Base-by-base conservation (phyloP, 1,140 invertebrate species). In the Teleopsis dalmanni region DNA sequence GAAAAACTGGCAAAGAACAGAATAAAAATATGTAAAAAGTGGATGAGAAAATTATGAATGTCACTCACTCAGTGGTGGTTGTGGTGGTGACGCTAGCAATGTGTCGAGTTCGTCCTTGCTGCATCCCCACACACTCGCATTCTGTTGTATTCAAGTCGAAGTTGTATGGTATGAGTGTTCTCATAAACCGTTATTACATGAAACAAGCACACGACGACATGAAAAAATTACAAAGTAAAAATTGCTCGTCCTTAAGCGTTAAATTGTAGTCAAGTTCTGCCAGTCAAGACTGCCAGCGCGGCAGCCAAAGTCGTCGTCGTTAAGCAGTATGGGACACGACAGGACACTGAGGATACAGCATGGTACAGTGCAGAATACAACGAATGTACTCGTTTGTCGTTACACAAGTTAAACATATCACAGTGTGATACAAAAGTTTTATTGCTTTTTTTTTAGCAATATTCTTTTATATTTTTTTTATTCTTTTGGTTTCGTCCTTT, bases 311-410 rank as follows among this genome's bases (percentile, higher is more conserved):
- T n/a, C n/a, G n/a, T n/a, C n/a, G n/a, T n/a, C n/a, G n/a, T n/a
- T n/a, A n/a, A n/a, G n/a, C n/a, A n/a, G n/a, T n/a, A n/a, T n/a
- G n/a, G n/a, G n/a, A n/a, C n/a, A n/a, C n/a, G n/a, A n/a, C n/a
- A n/a, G n/a, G n/a, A n/a, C n/a, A n/a, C n/a, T n/a, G n/a, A n/a
- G n/a, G n/a, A n/a, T n/a, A n/a, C n/a, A n/a, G n/a, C n/a, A n/a
- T n/a, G n/a, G n/a, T n/a, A n/a, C n/a, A n/a, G n/a, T n/a, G n/a
- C n/a, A n/a, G n/a, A n/a, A n/a, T 41, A 49, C 37, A 42, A 46
- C 35, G 51, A 53, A 50, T 64, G 55, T 59, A 46, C 53, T 64
- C 57, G 58, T 59, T 57, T 56, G 52, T 53, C 60, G 52, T 51
- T 36, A 52, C 51, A 50, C 46, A 44, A 52, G 51, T 51, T 43